These are phyloP conservation scores for Cylindroiulus punctatus DNA, from an alignment of 2,888 invertebrate species.

Conservation along the genomic window DNA sequence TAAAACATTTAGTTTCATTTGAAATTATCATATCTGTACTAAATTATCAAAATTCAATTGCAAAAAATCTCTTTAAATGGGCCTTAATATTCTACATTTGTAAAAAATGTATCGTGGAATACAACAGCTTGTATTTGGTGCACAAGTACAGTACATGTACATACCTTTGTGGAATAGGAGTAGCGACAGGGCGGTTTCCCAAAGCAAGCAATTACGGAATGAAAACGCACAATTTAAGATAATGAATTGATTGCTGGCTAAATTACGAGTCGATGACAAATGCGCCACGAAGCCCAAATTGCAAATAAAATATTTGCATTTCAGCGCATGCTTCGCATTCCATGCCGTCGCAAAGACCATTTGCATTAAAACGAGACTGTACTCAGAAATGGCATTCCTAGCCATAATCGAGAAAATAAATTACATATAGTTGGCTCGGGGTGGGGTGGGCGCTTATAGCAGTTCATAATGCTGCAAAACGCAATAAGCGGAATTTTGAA, in stretches of 20 bases:
- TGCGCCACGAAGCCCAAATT: background rate
- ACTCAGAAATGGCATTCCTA: conserved; percentile 19
- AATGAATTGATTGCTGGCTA: conserved; percentile 2
- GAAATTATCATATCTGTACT: no score
- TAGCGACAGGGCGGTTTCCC: background rate
- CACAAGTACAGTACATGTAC: no score
- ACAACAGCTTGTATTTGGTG: no score
- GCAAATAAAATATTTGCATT: conserved; percentile 47
- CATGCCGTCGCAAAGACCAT: conserved; percentile 6
- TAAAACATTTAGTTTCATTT: no score
- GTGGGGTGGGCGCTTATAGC: background rate
- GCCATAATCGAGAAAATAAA: conserved; percentile 35
- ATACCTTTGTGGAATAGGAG: no score
- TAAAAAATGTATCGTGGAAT: no score
- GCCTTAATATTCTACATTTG: no score
- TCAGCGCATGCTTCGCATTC: conserved; percentile 9
- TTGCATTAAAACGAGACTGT: conserved; percentile 45
- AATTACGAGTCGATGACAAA: conserved; percentile 29
- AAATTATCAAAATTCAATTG: no score
- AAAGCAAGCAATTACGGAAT: conserved; percentile 26
- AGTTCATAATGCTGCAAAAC: background rate
- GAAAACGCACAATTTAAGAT: background rate
- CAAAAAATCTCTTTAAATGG: no score
- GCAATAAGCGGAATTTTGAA: conserved; percentile 36
- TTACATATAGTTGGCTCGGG: background rate